Percentiles rank a stretch among this genome's conserved stretches.
phyloP scores from a whole-genome alignment of 2,797 vertebrate species.

The Parotocinclus haroldoi region DNA sequence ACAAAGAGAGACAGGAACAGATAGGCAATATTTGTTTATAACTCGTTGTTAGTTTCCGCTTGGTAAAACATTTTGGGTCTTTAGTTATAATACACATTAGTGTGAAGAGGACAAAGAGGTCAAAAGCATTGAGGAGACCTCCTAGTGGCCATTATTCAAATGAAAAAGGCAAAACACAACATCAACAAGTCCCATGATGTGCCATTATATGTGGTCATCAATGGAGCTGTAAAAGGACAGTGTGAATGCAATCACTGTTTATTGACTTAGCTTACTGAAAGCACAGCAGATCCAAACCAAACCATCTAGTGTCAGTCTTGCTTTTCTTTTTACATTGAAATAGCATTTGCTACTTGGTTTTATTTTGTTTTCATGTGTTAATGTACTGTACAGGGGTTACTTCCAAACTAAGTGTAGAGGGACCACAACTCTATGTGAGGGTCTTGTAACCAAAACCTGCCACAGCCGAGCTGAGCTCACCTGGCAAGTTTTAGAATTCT shows the following conservation, averaged over 20 bases:
- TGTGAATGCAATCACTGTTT: background rate
- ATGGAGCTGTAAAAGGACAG: conserved; percentile 75
- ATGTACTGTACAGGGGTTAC: background rate
- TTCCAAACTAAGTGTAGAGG: background rate
- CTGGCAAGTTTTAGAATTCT: conserved; percentile 35
- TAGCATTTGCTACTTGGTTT: too few species aligned
- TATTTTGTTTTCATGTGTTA: background rate
- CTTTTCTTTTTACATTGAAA: too few species aligned
- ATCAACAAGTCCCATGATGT: conserved; percentile 80
- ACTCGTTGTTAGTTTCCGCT: conserved; percentile 73
- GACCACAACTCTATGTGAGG: background rate
- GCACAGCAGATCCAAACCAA: background rate
- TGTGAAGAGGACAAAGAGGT: conserved; percentile 52
- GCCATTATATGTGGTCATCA: conserved; percentile 86
- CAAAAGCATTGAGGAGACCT: conserved; percentile 79
- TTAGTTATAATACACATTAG: conserved; percentile 74
- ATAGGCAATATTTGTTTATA: conserved; percentile 66
- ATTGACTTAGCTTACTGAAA: conserved; percentile 3
- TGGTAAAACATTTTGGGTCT: conserved; percentile 76
- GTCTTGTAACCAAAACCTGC: conserved; percentile 33
- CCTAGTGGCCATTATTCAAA: conserved; percentile 81
- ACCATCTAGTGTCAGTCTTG: too few species aligned
- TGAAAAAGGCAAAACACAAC: conserved; percentile 27
- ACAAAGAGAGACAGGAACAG: conserved; percentile 53
- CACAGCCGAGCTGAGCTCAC: conserved; percentile 47